Percentiles rank a stretch among this genome's conserved stretches.
Conservation (phyloP, 1,140 invertebrate genomes). For the Drosophila sturtevanti region DNA sequence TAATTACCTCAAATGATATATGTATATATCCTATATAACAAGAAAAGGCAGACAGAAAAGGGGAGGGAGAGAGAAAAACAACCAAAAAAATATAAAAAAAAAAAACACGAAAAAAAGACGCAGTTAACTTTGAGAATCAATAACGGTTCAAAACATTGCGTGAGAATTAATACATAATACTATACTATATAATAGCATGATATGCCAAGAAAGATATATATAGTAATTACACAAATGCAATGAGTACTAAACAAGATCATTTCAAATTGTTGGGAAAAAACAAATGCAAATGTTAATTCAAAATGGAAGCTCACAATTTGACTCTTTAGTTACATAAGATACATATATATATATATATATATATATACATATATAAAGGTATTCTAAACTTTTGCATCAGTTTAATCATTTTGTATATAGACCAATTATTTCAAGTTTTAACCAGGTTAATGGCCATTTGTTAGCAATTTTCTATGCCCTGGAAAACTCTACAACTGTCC, state of each 20-base stretch:
- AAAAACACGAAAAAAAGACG: not conserved
- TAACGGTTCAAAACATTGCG: conserved; percentile 1
- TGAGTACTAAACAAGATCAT: not conserved
- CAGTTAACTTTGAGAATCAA: conserved; percentile 6
- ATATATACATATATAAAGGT: too few relatives aligned
- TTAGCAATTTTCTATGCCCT: too few relatives aligned
- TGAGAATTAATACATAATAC: not conserved
- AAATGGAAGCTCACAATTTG: not conserved
- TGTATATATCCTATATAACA: not conserved
- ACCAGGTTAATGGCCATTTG: too few relatives aligned
- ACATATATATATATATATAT: too few relatives aligned
- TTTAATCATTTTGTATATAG: too few relatives aligned
- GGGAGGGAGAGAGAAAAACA: not conserved
- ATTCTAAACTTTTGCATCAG: too few relatives aligned
- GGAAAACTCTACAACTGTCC: too few relatives aligned
- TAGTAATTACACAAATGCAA: not conserved
- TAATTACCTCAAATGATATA: conserved; percentile 8
- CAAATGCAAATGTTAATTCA: not conserved
- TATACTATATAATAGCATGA: not conserved
- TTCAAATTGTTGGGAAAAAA: not conserved
- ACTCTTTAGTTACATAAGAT: too few relatives aligned
- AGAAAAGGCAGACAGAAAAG: too few relatives aligned
- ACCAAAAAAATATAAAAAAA: not conserved
- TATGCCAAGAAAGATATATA: not conserved
- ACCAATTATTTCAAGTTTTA: too few relatives aligned